phyloP scores from a whole-genome alignment of 2,797 vertebrate species.

The Hipposideros larvatus region DNA sequence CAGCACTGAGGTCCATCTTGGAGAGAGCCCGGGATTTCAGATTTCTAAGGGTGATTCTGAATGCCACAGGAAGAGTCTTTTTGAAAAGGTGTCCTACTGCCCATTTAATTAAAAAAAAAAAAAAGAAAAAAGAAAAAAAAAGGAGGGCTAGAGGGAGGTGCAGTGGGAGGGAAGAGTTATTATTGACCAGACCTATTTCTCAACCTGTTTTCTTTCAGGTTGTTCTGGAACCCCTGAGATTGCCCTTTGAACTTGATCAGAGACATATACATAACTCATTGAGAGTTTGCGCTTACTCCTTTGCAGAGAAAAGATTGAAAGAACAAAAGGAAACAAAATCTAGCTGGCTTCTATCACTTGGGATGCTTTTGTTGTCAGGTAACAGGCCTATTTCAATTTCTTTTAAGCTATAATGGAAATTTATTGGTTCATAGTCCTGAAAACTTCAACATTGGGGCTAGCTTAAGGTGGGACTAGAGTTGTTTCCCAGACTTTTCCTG shows the following conservation, averaged over 20 bases:
- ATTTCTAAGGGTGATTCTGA: neutral
- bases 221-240: neutral
- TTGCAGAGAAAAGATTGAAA: neutral
- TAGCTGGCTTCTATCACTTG: neutral
- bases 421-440: neutral
- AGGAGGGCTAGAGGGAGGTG: slow-evolving; percentile 53
- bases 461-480: neutral
- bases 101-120: neutral
- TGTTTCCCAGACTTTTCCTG: neutral
- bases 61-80: neutral
- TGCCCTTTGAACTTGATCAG: slow-evolving; percentile 55
- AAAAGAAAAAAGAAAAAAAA: neutral
- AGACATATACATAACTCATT: neutral
- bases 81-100: neutral
- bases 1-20: slow-evolving; percentile 89
- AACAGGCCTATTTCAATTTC: neutral
- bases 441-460: neutral
- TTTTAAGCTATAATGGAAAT: neutral
- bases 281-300: neutral
- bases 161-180: slow-evolving; percentile 17
- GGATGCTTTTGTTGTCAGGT: neutral
- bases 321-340: neutral
- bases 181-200: slow-evolving; percentile 35
- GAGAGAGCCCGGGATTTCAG: neutral
- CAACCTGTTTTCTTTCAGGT: slow-evolving; percentile 31